phyloP scores from a whole-genome alignment of 2,797 vertebrate species.

The Poecilia wingei region DNA sequence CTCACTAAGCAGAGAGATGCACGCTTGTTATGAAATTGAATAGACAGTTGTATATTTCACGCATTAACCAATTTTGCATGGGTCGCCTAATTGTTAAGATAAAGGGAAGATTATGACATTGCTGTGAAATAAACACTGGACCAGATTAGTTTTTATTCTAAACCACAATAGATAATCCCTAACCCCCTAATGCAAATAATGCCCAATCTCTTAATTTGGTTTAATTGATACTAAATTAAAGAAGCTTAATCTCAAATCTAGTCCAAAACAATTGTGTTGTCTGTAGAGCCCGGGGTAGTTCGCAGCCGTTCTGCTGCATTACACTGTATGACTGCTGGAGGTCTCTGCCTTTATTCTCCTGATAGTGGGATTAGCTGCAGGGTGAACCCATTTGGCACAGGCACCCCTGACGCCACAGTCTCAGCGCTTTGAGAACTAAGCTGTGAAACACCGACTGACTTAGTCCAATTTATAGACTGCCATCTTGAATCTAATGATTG shows the following conservation, averaged over 20 bases:
- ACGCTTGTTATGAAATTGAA: background rate
- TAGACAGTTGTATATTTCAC: background rate
- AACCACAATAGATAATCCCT: conserved; percentile 49
- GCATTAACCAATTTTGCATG: background rate
- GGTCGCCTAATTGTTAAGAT: background rate
- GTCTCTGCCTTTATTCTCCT: conserved; percentile 54
- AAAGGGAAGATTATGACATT: background rate
- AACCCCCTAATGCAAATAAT: conserved; percentile 44
- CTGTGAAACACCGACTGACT: conserved; percentile 68
- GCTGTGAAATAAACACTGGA: conserved; percentile 23
- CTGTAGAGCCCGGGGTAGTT: conserved; percentile 44
- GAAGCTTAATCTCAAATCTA: conserved; percentile 62
- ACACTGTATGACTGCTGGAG: conserved; percentile 48
- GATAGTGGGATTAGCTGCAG: conserved; percentile 70
- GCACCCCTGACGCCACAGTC: conserved; percentile 42
- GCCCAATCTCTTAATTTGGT: conserved; percentile 61
- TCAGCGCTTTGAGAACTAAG: conserved; percentile 61
- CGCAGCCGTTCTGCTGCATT: conserved; percentile 52
- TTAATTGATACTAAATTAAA: conserved; percentile 68
- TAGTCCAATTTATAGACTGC: conserved; percentile 72
- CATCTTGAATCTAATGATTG: conserved; percentile 66
- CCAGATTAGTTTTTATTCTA: conserved; percentile 46
- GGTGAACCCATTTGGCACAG: conserved; percentile 66
- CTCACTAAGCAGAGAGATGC: background rate
- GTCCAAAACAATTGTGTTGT: conserved; percentile 57